Conservation (phyloP, 2,113 vertebrate genomes). For the Lonchura striata region DNA sequence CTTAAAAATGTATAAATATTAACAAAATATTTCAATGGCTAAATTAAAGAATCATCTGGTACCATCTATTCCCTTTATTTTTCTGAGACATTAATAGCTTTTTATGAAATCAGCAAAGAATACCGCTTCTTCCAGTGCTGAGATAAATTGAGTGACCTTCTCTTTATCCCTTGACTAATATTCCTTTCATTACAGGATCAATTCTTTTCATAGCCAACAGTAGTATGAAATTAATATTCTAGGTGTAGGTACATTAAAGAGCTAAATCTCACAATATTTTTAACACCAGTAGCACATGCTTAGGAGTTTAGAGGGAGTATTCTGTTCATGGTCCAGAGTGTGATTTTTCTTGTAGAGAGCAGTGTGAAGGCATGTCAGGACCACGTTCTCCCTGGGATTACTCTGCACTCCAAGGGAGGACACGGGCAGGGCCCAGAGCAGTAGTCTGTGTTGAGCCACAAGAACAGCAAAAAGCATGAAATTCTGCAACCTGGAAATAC, state of each 20-base stretch:
- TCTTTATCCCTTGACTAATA: not conserved
- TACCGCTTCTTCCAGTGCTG: not conserved
- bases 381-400: not conserved
- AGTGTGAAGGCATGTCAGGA: not conserved
- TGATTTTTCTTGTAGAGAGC: not conserved
- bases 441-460: not conserved
- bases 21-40: not conserved
- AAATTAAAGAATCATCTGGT: not conserved
- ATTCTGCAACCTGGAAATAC: not conserved
- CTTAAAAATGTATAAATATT: slow-evolving; percentile 17
- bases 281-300: not conserved
- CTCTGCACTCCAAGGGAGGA: not conserved
- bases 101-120: not conserved
- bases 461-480: not conserved
- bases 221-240: not conserved
- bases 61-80: not conserved
- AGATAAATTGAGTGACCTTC: not conserved
- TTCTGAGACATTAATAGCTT: not conserved
- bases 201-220: not conserved
- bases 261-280: not conserved
- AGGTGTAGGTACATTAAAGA: not conserved
- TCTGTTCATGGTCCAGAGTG: not conserved
- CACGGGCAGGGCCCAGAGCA: not conserved
- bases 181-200: not conserved
- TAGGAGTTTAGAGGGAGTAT: not conserved